Conservation (phyloP, 53 echinoderm and acorn worm genomes). For the Arbacia lixula region DNA sequence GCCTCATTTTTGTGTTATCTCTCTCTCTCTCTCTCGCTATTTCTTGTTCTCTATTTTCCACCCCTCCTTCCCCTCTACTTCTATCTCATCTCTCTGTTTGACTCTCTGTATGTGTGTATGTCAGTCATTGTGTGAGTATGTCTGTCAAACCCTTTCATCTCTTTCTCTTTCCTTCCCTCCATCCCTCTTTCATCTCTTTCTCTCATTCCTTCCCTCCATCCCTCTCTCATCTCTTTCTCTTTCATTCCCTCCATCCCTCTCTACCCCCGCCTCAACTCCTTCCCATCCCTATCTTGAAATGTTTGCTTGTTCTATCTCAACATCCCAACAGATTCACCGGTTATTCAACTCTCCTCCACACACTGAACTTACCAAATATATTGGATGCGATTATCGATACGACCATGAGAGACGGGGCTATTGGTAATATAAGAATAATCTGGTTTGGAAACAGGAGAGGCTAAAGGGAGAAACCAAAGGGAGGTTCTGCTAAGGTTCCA, state of each 20-base stretch:
- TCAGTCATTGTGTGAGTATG: too few species aligned
- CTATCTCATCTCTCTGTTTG: background rate
- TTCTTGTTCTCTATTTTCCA: background rate
- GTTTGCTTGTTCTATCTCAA: background rate
- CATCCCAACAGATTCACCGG: too few species aligned
- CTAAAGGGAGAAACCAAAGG: too few species aligned
- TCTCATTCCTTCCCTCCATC: background rate
- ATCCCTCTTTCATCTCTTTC: background rate
- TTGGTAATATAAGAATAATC: too few species aligned
- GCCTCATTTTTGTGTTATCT: background rate
- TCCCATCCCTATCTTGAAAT: background rate
- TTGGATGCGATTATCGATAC: too few species aligned
- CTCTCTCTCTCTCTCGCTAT: background rate
- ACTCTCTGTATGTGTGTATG: background rate
- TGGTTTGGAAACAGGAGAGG: too few species aligned
- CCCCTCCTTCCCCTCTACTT: background rate
- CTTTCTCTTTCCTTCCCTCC: background rate
- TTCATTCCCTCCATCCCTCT: background rate
- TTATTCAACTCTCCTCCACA: too few species aligned
- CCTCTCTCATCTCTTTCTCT: background rate
- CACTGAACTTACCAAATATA: too few species aligned
- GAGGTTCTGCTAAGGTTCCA: too few species aligned
- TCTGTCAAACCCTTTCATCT: background rate
- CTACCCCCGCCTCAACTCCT: background rate
- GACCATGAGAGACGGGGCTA: too few species aligned